phyloP scores from a whole-genome alignment of 2,797 vertebrate species.

The Karalla daura region DNA sequence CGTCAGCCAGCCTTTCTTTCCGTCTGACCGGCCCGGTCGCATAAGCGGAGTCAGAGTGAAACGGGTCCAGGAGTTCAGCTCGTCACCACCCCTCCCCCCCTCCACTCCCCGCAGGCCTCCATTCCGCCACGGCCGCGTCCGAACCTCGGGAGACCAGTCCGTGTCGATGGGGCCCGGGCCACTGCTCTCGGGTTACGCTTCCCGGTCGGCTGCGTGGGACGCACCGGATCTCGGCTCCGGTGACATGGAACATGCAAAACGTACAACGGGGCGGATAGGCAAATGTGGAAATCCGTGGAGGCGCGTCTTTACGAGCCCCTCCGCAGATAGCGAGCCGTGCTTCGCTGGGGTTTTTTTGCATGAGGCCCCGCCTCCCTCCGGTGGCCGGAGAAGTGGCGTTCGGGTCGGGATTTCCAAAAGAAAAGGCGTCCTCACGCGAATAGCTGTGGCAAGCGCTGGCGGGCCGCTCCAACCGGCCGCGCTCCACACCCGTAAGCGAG shows the following conservation, averaged over 20 bases:
- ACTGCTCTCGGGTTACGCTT: slow-evolving; percentile 58
- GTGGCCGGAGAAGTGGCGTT: slow-evolving; percentile 32
- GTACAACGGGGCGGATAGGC: slow-evolving; percentile 37
- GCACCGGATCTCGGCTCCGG: slow-evolving; percentile 35
- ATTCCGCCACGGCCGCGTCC: slow-evolving; percentile 51
- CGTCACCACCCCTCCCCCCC: slow-evolving; percentile 1
- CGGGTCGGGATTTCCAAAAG: slow-evolving; percentile 30
- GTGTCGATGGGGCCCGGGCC: slow-evolving; percentile 51
- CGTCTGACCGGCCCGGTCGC: neutral
- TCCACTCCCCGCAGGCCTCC: slow-evolving; percentile 27
- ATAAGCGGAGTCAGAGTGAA: neutral
- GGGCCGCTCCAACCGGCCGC: slow-evolving; percentile 24
- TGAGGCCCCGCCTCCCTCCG: neutral
- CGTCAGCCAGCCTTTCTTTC: neutral
- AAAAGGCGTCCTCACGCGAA: slow-evolving; percentile 39
- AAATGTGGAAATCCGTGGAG: slow-evolving; percentile 48
- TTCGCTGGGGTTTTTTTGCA: slow-evolving; percentile 2
- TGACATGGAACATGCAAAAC: slow-evolving; percentile 56
- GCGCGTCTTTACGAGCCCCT: slow-evolving; percentile 17
- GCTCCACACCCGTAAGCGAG: slow-evolving; percentile 30
- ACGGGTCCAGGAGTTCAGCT: neutral
- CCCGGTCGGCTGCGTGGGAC: slow-evolving; percentile 36
- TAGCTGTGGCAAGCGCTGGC: slow-evolving; percentile 30
- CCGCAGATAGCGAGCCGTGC: slow-evolving; percentile 2
- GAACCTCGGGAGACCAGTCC: slow-evolving; percentile 44